phyloP scores from a whole-genome alignment of 1,140 invertebrate genomes.

The Anagrus nilaparvatae region DNA sequence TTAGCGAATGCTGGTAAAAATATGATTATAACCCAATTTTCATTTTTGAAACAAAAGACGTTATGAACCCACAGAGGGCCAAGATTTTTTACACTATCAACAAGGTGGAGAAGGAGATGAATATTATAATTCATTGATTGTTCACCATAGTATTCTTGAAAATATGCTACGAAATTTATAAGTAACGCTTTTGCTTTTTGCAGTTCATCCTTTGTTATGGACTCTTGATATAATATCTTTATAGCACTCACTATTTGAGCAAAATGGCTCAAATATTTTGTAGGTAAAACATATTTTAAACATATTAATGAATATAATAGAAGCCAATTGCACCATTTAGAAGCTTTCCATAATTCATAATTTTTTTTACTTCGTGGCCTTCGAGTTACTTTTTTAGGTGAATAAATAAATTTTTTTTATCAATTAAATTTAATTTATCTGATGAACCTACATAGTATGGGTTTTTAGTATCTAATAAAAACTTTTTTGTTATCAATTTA shows the following conservation, averaged over 20 bases:
- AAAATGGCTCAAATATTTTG: conserved; percentile 15
- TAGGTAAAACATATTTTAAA: conserved; percentile 4
- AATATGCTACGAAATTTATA: conserved; percentile 7
- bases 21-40: conserved; percentile 7
- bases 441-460: conserved; percentile 8
- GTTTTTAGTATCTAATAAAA: not conserved
- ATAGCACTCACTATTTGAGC: conserved; percentile 9
- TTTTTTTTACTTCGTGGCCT: conserved; percentile 1
- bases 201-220: conserved; percentile 7
- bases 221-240: conserved; percentile 12
- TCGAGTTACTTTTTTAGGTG: conserved; percentile 5
- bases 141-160: conserved; percentile 11
- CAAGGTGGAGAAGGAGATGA: conserved; percentile 17
- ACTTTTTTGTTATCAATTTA: conserved; percentile 9
- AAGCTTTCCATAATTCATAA: conserved; percentile 13
- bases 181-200: conserved; percentile 7
- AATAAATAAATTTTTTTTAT: conserved; percentile 3
- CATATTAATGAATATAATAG: conserved; percentile 13
- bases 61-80: conserved; percentile 7
- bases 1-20: too few relatives aligned
- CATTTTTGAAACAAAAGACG: conserved; percentile 14
- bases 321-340: conserved; percentile 16
- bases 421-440: not conserved
- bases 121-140: conserved; percentile 16
- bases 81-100: conserved; percentile 9